phyloP scores from a whole-genome alignment of 1,140 invertebrate species.

The Ceratosolen solmsi region DNA sequence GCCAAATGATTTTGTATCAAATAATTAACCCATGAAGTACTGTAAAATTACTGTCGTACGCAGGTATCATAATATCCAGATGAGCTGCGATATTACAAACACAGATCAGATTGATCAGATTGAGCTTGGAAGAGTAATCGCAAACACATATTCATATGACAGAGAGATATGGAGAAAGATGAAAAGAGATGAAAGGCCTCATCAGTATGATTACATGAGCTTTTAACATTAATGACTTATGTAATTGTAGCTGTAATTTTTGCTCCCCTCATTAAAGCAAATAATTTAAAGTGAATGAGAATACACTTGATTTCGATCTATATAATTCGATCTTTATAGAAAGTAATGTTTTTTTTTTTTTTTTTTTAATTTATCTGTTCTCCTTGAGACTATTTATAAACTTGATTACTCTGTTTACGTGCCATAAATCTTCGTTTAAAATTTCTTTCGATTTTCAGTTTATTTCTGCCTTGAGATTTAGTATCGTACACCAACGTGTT shows the following conservation, averaged over 20 bases:
- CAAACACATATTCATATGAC: neutral
- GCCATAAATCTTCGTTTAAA: no score
- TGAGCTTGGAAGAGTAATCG: neutral
- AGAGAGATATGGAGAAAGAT: neutral
- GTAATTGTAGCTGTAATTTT: conserved; percentile 28
- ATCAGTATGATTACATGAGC: conserved; percentile 20
- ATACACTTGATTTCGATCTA: no score
- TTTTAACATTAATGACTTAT: conserved; percentile 41
- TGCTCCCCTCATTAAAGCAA: conserved; percentile 45
- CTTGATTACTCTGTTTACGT: no score
- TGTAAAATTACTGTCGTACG: neutral
- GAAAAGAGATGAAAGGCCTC: neutral
- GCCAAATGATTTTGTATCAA: neutral
- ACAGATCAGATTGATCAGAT: neutral
- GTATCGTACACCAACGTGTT: no score
- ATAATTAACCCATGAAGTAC: neutral
- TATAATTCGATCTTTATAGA: no score
- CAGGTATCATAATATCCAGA: neutral
- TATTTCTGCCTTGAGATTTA: no score
- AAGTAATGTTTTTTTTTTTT: no score
- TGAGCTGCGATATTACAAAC: neutral
- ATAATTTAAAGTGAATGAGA: conserved; percentile 22
- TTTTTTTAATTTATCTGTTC: no score
- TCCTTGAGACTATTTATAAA: no score
- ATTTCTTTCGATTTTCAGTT: no score